Percentiles rank a stretch among this genome's conserved stretches.
phyloP scores from a whole-genome alignment of 1,140 invertebrate genomes.

The Drosophila oshimai region DNA sequence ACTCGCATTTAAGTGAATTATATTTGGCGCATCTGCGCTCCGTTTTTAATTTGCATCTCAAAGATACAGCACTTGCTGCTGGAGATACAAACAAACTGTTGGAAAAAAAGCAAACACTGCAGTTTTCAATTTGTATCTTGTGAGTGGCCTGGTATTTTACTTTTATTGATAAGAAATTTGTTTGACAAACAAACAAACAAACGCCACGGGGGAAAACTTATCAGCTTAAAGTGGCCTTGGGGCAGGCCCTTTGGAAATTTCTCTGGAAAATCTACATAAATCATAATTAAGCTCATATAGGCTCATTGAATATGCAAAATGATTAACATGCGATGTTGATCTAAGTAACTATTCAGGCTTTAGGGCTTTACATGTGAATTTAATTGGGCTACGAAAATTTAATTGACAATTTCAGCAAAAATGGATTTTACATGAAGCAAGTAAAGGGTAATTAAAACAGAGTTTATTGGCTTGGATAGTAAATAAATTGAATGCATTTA shows the following conservation, averaged over 20 bases:
- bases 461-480: background rate
- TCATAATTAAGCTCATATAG: slow-evolving; percentile 3
- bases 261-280: slow-evolving; percentile 8
- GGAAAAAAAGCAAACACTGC: slow-evolving; percentile 9
- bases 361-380: background rate
- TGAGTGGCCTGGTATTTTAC: background rate
- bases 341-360: background rate
- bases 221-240: background rate
- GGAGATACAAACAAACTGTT: slow-evolving; percentile 14
- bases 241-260: background rate
- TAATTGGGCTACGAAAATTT: background rate
- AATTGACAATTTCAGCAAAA: background rate
- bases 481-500: background rate
- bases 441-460: background rate
- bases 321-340: slow-evolving; percentile 14
- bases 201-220: background rate
- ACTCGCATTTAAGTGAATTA: slow-evolving; percentile 42
- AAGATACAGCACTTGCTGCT: slow-evolving; percentile 27
- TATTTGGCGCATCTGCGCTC: slow-evolving; percentile 37
- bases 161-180: slow-evolving; percentile 27
- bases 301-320: slow-evolving; percentile 18
- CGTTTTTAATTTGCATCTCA: slow-evolving; percentile 43
- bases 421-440: background rate
- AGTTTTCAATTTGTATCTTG: slow-evolving; percentile 10
- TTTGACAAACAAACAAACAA: slow-evolving; percentile 8